phyloP scores from a whole-genome alignment of 2,888 invertebrate genomes.

The Cyclophora punctaria region DNA sequence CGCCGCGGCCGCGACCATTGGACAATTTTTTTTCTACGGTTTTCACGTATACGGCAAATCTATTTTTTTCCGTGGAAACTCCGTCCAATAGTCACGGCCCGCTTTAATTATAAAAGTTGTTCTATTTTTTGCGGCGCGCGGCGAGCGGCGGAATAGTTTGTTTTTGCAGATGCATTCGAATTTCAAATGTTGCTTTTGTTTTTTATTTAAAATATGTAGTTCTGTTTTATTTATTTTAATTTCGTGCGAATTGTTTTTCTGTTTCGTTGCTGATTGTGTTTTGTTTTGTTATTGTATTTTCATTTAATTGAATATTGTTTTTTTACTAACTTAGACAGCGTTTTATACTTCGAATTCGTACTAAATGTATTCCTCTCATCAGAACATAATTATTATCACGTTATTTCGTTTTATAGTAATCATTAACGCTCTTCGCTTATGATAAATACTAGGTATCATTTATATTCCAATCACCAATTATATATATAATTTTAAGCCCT shows the following conservation, averaged over 20 bases:
- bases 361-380: too few species aligned
- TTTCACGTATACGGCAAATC: slow-evolving; percentile 63
- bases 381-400: too few species aligned
- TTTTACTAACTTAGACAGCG: too few species aligned
- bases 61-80: slow-evolving; percentile 63
- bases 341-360: too few species aligned
- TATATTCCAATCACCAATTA: too few species aligned
- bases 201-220: slow-evolving; percentile 7
- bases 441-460: too few species aligned
- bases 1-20: slow-evolving; percentile 47
- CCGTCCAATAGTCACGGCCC: slow-evolving; percentile 58
- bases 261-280: not conserved
- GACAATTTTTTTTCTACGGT: slow-evolving; percentile 63
- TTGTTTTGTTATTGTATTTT: not conserved
- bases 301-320: not conserved
- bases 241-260: not conserved
- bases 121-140: slow-evolving; percentile 34
- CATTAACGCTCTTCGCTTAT: too few species aligned
- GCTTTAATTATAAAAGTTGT: slow-evolving; percentile 68
- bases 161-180: slow-evolving; percentile 19
- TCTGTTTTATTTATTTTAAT: not conserved
- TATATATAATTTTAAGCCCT: too few species aligned
- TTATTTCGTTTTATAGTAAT: too few species aligned
- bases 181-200: slow-evolving; percentile 13
- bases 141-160: slow-evolving; percentile 25